These are phyloP conservation scores for Chrysogorgia sp. DNA, from an alignment of 92 coral and sea anemone species.

Conservation along the genomic window DNA sequence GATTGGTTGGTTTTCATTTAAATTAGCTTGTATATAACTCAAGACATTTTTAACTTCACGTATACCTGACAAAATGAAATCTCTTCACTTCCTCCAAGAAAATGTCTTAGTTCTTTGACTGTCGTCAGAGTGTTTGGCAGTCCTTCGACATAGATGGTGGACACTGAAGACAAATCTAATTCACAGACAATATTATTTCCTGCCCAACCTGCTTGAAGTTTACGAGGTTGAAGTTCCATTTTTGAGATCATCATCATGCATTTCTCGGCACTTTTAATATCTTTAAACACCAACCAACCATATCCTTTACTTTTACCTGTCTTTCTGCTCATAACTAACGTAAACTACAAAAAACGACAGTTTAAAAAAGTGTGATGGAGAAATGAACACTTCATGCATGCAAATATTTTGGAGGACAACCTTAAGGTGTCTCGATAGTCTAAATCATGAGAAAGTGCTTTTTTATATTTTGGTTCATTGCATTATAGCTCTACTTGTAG, in stretches of 20 bases:
- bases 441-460: too few species aligned
- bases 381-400: too few species aligned
- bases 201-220: conserved; percentile 36
- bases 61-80: conserved; percentile 43
- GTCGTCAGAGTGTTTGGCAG: conserved; percentile 16
- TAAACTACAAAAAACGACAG: conserved; percentile 5
- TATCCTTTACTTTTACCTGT: conserved; percentile 33
- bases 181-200: conserved; percentile 41
- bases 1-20: too few species aligned
- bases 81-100: conserved; percentile 31
- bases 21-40: too few species aligned
- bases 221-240: conserved; percentile 27
- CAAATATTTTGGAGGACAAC: too few species aligned
- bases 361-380: too few species aligned
- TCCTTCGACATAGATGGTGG: conserved; percentile 38
- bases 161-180: conserved; percentile 31
- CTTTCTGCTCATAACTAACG: conserved; percentile 27
- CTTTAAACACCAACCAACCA: conserved; percentile 46
- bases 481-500: too few species aligned
- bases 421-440: too few species aligned
- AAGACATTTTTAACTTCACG: too few species aligned
- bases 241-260: conserved; percentile 35
- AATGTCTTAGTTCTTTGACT: conserved; percentile 40
- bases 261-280: conserved; percentile 42
- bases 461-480: too few species aligned